Percentiles rank a stretch among this genome's conserved stretches.
Conservation (phyloP, 2,888 invertebrate genomes). For the Caradrina kadenii region DNA sequence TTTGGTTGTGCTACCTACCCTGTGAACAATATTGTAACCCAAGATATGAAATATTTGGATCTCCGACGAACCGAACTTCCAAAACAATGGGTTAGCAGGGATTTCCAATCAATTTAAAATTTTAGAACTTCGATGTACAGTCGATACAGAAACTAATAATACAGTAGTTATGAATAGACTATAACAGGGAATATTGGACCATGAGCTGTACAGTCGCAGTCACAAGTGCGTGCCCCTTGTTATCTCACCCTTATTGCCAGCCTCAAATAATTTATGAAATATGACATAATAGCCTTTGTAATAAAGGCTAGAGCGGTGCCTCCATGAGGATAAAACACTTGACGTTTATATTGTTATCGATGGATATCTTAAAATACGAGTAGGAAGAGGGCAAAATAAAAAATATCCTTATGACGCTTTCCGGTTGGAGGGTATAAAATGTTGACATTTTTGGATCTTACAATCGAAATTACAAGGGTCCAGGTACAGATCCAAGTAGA, state of each 20-base stretch:
- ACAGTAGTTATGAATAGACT: constrained; percentile 50
- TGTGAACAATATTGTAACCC: constrained; percentile 4
- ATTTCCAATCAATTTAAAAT: constrained; percentile 41
- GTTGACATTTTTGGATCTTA: constrained; percentile 12
- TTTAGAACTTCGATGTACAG: constrained; percentile 30
- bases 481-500: not conserved
- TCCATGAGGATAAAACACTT: constrained; percentile 77
- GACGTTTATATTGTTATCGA: constrained; percentile 79
- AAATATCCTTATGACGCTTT: constrained; percentile 12
- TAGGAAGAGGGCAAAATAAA: constrained; percentile 40
- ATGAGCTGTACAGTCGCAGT: constrained; percentile 60
- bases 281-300: constrained; percentile 85
- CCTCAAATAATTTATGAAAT: constrained; percentile 87
- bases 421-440: constrained; percentile 1
- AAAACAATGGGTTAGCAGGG: constrained; percentile 12
- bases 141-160: constrained; percentile 51
- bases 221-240: constrained; percentile 70
- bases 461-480: not conserved
- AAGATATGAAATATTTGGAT: constrained; percentile 12
- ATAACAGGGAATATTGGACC: constrained; percentile 35
- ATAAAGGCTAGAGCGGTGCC: constrained; percentile 78
- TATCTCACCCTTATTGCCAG: constrained; percentile 75
- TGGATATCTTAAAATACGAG: constrained; percentile 62
- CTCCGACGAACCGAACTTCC: not conserved
- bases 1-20: not conserved